Conservation (phyloP, 2,797 vertebrate species). For the Acanthurus tractus region DNA sequence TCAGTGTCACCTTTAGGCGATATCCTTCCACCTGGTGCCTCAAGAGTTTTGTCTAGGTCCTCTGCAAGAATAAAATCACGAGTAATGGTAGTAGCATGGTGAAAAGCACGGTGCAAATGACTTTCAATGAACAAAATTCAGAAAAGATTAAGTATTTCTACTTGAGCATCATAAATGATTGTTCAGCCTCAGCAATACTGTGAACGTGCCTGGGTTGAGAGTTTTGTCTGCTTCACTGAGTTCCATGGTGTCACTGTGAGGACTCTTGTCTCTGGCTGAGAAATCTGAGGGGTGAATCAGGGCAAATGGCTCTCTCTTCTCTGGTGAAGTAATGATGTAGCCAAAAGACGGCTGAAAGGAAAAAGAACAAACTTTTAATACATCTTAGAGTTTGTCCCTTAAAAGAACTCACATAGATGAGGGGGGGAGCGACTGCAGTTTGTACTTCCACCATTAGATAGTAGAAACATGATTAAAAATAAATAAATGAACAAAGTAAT, state of each 20-base stretch:
- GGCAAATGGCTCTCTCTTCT: conserved; percentile 92
- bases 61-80: conserved; percentile 66
- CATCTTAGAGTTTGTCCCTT: too few relatives aligned
- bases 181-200: background rate
- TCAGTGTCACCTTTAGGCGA: conserved; percentile 56
- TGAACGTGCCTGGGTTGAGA: conserved; percentile 87
- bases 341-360: conserved; percentile 94
- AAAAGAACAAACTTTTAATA: conserved; percentile 8
- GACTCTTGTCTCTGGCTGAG: conserved; percentile 66
- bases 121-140: background rate
- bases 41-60: conserved; percentile 84
- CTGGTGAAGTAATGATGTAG: conserved; percentile 94
- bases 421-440: background rate
- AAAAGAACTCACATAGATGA: background rate
- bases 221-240: conserved; percentile 81
- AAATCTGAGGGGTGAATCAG: conserved; percentile 88
- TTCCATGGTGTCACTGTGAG: conserved; percentile 73
- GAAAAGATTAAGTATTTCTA: background rate
- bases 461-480: background rate
- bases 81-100: background rate
- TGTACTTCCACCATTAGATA: background rate
- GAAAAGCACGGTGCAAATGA: background rate
- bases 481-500: background rate
- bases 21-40: conserved; percentile 59
- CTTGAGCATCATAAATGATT: background rate